Evolutionary conservation across 2,888 invertebrate species (phyloP), one percentile per base, ranked within the genome.

Genomic region (Dicyrtomina minuta): DNA sequence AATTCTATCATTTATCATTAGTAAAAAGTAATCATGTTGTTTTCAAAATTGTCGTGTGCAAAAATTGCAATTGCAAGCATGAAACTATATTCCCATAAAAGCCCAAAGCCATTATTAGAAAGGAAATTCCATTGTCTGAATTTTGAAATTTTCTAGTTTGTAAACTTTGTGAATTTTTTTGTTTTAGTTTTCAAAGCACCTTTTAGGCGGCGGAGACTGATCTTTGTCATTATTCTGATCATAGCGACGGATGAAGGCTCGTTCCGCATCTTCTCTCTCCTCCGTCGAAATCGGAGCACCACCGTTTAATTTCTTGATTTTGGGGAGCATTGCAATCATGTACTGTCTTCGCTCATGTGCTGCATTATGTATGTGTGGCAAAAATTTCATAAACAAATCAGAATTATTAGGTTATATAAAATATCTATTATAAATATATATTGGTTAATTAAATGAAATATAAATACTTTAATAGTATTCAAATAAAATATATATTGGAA

Each of bases 191-290:
- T n/a, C n/a, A n/a, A 66, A 10, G 2, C 27, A 67, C 67, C 67
- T 59, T 53, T 67, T 59, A 13, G 60, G 67, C n/a, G n/a, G n/a
- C 60, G 66, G 66, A 8, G 66, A 17, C n/a, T 20, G 6, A 15
- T 90, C 86, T 79, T 92, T 91, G 20, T 43, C 41, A 68, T 89
- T 88, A 82, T 91, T 91, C 0, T 92, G 90, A 79, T 90, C 89
- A 82, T 92, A 96, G 81, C 92, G 89, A 70, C 96, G 86, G 78
- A 96, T 92, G 82, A 96, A 96, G 74, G 94, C 92, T 71, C 96
- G 85, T 82, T 96, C 96, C 15, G 96, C 92, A 80, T 93, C 91
- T 82, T 95, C 94, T 70, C 95, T 86, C 81, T 96, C 96, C 77
- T 91, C 90, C 0, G 85, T 86, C 43, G 89, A 88, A 77, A 96